Percentiles rank a stretch among this genome's conserved stretches.
Evolutionary conservation across 1,140 invertebrate species (phyloP).

Genomic region (Ceratosolen solmsi): DNA sequence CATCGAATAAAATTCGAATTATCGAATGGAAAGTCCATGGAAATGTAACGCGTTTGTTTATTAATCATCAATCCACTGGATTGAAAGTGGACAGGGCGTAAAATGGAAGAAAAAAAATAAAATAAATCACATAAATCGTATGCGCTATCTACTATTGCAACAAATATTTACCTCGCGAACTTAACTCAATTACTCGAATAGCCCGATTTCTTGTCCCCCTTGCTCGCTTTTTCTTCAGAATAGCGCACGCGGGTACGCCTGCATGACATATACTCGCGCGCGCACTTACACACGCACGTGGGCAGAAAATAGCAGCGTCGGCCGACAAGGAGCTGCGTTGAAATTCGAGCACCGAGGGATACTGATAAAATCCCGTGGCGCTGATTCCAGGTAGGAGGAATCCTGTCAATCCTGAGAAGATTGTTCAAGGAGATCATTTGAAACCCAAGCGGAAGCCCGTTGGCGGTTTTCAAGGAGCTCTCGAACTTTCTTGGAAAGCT

Average conservation of each 20-base stretch:
- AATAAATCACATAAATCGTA: neutral
- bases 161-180: neutral
- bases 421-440: constrained; percentile 16
- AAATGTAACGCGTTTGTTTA: too few species aligned
- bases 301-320: neutral
- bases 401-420: constrained; percentile 32
- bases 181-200: neutral
- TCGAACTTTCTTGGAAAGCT: constrained; percentile 37
- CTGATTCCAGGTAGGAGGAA: constrained; percentile 36
- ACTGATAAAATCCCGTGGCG: constrained; percentile 29
- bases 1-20: too few species aligned
- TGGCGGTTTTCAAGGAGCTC: neutral
- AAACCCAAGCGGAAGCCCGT: constrained; percentile 27
- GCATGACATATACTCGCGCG: neutral
- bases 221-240: neutral
- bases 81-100: neutral
- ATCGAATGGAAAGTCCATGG: too few species aligned
- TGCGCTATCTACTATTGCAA: neutral
- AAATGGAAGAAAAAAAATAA: neutral
- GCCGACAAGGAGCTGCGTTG: neutral
- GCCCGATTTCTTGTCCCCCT: neutral
- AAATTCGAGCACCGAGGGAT: constrained; percentile 45
- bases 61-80: too few species aligned
- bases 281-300: too few species aligned
- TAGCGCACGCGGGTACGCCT: too few species aligned